A percentile compares a stretch with the other conserved stretches of the same genome.
These are phyloP conservation scores for Callipepla squamata DNA, from an alignment of 2,113 vertebrate genomes.

Conservation along the genomic window DNA sequence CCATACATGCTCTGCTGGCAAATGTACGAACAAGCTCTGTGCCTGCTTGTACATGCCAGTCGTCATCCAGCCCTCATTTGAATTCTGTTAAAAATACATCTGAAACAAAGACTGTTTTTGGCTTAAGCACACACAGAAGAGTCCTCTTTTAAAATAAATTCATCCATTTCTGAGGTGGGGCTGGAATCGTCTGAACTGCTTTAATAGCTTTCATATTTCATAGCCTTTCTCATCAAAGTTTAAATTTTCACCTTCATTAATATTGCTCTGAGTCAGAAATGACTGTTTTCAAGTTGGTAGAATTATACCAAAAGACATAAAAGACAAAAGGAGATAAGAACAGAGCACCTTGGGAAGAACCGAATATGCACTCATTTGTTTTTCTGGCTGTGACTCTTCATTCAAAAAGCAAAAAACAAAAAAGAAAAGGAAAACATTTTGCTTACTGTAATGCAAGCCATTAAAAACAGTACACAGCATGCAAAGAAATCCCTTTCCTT, in stretches of 20 bases:
- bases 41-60: background rate
- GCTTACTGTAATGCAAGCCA: background rate
- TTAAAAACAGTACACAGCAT: background rate
- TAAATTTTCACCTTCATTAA: background rate
- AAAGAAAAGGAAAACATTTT: background rate
- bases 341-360: background rate
- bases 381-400: background rate
- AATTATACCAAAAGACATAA: background rate
- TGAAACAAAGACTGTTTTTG: background rate
- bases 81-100: background rate
- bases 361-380: constrained; percentile 2
- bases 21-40: background rate
- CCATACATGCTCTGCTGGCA: background rate
- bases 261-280: background rate
- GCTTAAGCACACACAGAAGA: background rate
- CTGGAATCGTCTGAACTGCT: background rate
- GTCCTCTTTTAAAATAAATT: background rate
- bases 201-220: constrained; percentile 6
- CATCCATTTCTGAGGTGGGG: background rate
- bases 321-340: background rate
- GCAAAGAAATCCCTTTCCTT: background rate
- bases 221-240: background rate
- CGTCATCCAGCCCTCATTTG: background rate
- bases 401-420: background rate
- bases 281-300: background rate